Base-by-base conservation (phyloP, 2,888 invertebrate species). In the Phortica magna region DNA sequence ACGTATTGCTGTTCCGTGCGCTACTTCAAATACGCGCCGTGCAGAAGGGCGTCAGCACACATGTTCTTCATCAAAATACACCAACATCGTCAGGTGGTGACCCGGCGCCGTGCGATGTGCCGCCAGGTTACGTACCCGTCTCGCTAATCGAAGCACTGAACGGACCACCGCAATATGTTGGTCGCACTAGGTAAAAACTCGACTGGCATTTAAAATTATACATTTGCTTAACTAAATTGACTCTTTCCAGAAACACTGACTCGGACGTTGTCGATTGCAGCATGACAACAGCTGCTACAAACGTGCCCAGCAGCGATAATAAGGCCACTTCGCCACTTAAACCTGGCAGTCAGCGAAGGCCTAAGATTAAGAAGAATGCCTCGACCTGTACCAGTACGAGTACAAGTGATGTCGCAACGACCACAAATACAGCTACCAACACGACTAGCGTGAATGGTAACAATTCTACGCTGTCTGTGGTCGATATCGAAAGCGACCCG, bases 131-230 rank as follows among this genome's bases (percentile, higher is more conserved):
- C 92, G 97, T 98, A 93, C 96, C 98, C 42, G 97, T 99, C 74
- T 97, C 98, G 0, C 93, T 99, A 74, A 96, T 99, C 83, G 99
- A 99, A 93, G 99, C 99, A 4, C 93, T 99, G 74, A 99, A 99
- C 93, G 99, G 99, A 0, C 98, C 98, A 7, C 95, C 92, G 14
- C 91, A 91, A 71, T 90, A 88, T 78, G 87, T 89, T 73, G 83
- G 84, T 14, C 84, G 90, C 5, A 78, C 83, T 39, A 88, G 87
- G 87, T 87, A 79, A 76, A n/a, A 31, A 71, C n/a, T 10, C 42
- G 68, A 39, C 78, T 22, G 84, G 83, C 14, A 14, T 55, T 59
- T 6, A 19, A 59, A n/a, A 7, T 48, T 55, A 3, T 55, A 55
- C 19, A 42, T 59, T 59, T 14, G 53, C 7, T 73, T 42, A 3